phyloP scores from a whole-genome alignment of 2,797 vertebrate genomes.

The Anableps anableps region DNA sequence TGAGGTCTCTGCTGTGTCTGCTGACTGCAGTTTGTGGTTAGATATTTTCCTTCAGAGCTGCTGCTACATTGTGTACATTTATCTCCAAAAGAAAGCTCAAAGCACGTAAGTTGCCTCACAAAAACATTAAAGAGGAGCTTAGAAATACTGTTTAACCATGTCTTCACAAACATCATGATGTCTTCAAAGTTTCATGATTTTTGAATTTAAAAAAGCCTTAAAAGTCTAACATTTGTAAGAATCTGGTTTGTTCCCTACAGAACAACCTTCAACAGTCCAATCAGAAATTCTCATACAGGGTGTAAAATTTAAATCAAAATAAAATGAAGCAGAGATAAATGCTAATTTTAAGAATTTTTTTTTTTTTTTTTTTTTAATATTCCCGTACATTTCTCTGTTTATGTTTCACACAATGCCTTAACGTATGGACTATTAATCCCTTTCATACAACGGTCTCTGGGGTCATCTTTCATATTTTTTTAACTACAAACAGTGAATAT shows the following conservation, averaged over 20 bases:
- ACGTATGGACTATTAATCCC: not conserved
- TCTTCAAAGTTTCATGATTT: too few species aligned
- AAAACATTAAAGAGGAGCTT: not conserved
- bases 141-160: not conserved
- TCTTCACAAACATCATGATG: too few species aligned
- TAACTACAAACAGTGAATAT: conserved; percentile 17
- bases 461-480: not conserved
- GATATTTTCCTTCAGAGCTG: conserved; percentile 32
- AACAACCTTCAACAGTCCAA: not conserved
- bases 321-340: not conserved
- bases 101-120: not conserved
- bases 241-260: not conserved
- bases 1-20: conserved; percentile 52
- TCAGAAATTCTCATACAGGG: not conserved
- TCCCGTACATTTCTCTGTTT: not conserved
- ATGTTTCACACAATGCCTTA: not conserved
- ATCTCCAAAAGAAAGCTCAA: conserved; percentile 14
- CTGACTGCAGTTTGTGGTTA: conserved; percentile 28
- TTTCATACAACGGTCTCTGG: not conserved
- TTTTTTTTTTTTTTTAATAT: not conserved
- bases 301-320: not conserved
- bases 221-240: not conserved
- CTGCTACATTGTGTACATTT: conserved; percentile 14
- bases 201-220: not conserved
- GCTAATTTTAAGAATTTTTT: not conserved